Evolutionary conservation across 1,140 invertebrate genomes (phyloP), one percentile per base, ranked within the genome.

Genomic region (Tetragonula clypearis): DNA sequence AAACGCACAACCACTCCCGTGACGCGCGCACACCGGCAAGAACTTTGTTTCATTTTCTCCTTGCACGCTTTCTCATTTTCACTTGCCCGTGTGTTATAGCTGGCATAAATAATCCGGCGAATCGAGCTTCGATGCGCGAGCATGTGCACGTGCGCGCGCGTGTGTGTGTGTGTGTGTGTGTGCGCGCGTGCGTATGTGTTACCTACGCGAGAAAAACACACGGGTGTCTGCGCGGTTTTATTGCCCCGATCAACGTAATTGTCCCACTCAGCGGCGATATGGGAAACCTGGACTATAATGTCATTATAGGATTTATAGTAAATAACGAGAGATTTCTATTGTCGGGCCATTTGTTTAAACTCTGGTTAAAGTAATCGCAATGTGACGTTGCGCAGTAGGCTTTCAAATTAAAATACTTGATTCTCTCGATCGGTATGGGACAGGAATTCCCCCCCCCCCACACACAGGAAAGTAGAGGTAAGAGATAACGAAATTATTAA

Each of bases 41-140:
- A 83, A 83, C 73, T 83, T 77, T 76, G 73, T 83, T 83, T 83
- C 81, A 83, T 77, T 83, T 83, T 83, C 81, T 77, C 62, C 74
- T 83, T 56, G 81, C 81, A 56, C 81, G 81, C 81, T 83, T 83
- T 83, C 81, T 83, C 81, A 49, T 77, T 83, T 83, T 77, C 81
- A 83, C 81, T 83, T 69, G 30, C 30, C 73, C 23, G 75, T 65
- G 58, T 77, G 74, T 83, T 76, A 35, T 58, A 55, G 21, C 60
- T n/a, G 73, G 72, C 26, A 68, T 76, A 76, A 76, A 76, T 82
- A 82, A 82, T 62, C 66, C 69, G 19, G 23, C 9, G 23, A 72
- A 80, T 72, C 71, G 79, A 81, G 17, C 41, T 8, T 21, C 49
- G 49, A 21, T 23, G 41, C 12, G 26, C 12, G 12, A 1, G 11